Base-by-base conservation (phyloP, 2,113 vertebrate species). In the Mormyrus iriodes region DNA sequence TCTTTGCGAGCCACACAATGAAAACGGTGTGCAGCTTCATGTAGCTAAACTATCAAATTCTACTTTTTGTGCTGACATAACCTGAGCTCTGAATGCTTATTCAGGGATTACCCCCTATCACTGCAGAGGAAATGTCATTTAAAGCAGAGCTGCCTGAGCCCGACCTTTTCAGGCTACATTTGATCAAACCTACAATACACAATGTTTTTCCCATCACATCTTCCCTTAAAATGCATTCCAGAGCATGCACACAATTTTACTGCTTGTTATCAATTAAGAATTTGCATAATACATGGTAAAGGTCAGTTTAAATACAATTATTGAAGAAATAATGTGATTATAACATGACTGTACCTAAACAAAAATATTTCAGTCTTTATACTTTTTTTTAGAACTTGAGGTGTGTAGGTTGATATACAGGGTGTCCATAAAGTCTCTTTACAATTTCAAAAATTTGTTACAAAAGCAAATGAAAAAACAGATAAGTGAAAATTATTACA, bases 101-200 rank as follows among this genome's bases (percentile, higher is more conserved):
- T 46, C 24, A 19, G 58, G 58, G n/a, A 2, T 58, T 35, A 52
- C 83, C 31, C 27, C 76, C 55, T 35, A 69, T 9, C 39, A 31
- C 79, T 39, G 24, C 46, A 49, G 83, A 39, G 88, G 83, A 48
- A 79, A 82, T 8, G 17, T 5, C 21, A 51, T 27, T 49, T 21
- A 61, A n/a, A 9, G 15, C 39, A 69, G n/a, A 35, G 6, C n/a
- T 6, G 85, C 15, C 24, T 88, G 85, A 73, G 51, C 3, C 21
- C 89, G 88, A 89, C 52, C 85, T 82, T 82, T 61, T 65, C 24
- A 4, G 4, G 46, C 39, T 51, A 83, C 48, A 35, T 88, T 87
- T 48, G 52, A 58, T 53, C 86, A 89, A 31, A 21, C 21, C 49
- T 58, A 89, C 44, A 86, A 51, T 51, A 27, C 31, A 6, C 24